Conservation (phyloP, 2,113 vertebrate genomes). For the Chloroceryle aenea region DNA sequence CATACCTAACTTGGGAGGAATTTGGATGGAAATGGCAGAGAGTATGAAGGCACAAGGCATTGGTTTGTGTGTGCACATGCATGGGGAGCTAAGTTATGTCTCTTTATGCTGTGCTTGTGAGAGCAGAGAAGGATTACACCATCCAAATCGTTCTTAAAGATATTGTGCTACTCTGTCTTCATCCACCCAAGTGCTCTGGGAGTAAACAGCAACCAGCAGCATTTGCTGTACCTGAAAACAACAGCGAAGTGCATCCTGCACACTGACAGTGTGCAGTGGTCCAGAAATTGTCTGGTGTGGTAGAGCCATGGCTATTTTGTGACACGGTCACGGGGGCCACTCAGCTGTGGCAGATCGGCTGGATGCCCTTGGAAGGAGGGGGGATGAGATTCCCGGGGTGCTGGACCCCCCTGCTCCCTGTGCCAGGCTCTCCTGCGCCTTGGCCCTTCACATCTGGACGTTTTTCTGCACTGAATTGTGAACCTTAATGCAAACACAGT, state of each 20-base stretch:
- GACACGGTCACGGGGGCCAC: fast-evolving
- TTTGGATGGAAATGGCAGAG: background rate
- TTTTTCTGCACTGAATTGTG: background rate
- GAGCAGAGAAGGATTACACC: background rate
- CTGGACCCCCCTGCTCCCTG: background rate
- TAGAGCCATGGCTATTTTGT: background rate
- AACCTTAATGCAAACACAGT: background rate
- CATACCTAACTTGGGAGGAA: background rate
- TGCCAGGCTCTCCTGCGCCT: background rate
- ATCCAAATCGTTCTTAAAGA: background rate
- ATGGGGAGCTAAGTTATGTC: background rate
- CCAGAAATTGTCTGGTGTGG: background rate
- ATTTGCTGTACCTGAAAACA: background rate
- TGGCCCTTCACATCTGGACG: background rate
- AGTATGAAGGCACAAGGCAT: background rate
- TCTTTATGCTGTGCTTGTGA: background rate
- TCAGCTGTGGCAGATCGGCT: background rate
- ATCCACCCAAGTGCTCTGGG: background rate
- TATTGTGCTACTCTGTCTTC: background rate
- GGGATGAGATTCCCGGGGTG: background rate
- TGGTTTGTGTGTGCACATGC: background rate
- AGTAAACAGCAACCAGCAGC: background rate
- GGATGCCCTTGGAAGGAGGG: background rate
- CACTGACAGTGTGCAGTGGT: background rate
- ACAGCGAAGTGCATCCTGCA: background rate